phyloP scores from a whole-genome alignment of 2,797 vertebrate species.

The Pangasius larnaudii region DNA sequence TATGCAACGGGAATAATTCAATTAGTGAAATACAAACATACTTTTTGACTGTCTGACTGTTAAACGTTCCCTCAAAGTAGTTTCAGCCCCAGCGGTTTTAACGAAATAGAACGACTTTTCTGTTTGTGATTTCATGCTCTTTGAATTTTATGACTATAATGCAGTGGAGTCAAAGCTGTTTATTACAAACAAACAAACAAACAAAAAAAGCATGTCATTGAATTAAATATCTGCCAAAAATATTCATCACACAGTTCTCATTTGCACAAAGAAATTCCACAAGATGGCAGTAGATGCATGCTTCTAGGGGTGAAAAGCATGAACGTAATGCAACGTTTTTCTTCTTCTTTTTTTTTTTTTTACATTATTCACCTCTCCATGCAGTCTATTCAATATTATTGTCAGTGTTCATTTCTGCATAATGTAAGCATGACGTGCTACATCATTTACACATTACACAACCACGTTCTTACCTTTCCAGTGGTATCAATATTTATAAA shows the following conservation, averaged over 20 bases:
- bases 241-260: background rate
- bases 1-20: conserved; percentile 16
- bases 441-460: background rate
- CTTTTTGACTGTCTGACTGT: background rate
- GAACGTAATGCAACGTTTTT: background rate
- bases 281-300: conserved; percentile 45
- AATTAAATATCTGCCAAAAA: background rate
- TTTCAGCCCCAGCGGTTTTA: background rate
- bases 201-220: background rate
- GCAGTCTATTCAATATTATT: background rate
- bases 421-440: background rate
- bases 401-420: background rate
- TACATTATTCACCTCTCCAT: background rate
- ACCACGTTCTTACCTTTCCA: background rate
- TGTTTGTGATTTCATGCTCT: conserved; percentile 20
- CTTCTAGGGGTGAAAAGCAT: no score
- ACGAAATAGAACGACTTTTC: background rate
- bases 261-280: conserved; percentile 3
- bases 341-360: background rate
- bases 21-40: background rate
- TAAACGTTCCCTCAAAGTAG: background rate
- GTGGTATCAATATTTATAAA: background rate
- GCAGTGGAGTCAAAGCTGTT: background rate
- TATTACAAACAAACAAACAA: background rate
- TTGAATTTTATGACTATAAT: conserved; percentile 29